phyloP scores from a whole-genome alignment of 1,140 invertebrate genomes.

The Hyphantria cunea region DNA sequence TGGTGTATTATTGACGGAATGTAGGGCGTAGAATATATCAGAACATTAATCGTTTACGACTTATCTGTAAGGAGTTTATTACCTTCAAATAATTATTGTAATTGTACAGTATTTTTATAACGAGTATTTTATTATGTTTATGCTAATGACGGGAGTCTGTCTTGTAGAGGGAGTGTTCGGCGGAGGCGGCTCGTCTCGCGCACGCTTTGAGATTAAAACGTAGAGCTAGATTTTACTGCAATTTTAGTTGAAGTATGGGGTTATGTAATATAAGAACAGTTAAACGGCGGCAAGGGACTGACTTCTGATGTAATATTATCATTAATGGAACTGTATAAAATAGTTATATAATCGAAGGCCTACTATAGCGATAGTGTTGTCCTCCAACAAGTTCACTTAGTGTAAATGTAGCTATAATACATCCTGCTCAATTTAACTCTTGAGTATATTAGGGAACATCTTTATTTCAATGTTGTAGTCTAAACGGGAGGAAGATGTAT shows the following conservation, averaged over 20 bases:
- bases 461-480: conserved; percentile 50
- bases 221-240: conserved; percentile 70
- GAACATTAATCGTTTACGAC: conserved; percentile 62
- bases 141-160: conserved; percentile 39
- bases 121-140: conserved; percentile 70
- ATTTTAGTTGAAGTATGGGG: conserved; percentile 67
- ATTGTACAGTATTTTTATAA: conserved; percentile 81
- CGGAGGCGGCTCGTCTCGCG: conserved; percentile 11
- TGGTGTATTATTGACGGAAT: conserved; percentile 71
- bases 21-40: conserved; percentile 55
- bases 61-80: conserved; percentile 67
- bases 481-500: conserved; percentile 53
- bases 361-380: conserved; percentile 62
- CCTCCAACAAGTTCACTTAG: conserved; percentile 77
- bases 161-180: conserved; percentile 20
- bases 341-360: conserved; percentile 71
- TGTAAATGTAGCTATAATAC: conserved; percentile 71
- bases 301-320: conserved; percentile 77
- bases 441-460: conserved; percentile 67
- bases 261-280: conserved; percentile 76
- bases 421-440: conserved; percentile 76
- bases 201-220: conserved; percentile 71
- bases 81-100: conserved; percentile 73
- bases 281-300: conserved; percentile 70
- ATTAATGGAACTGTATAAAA: conserved; percentile 77